Evolutionary conservation across 92 coral and sea anemone species (phyloP), one percentile per base, ranked within the genome.

Genomic region (Zoanthus sansibaricus): DNA sequence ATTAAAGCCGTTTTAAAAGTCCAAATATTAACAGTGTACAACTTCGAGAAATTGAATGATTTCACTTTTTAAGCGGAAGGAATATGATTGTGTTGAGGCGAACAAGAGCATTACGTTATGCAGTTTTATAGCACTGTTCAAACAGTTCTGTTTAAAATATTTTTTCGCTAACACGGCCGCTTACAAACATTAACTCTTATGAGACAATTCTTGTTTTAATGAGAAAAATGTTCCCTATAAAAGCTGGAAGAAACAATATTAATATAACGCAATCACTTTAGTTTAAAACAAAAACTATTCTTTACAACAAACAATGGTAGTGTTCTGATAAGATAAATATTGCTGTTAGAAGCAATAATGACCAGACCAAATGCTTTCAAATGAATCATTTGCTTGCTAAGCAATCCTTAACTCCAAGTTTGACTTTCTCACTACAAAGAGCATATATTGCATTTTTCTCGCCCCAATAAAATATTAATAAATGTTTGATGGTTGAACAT

Each of bases 401-500:
- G 85, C 85, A 80, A 66, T 66, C 17, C 12, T 66, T 21, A 66
- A 14, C 16, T 72, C 66, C 21, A 32, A 64, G 52, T 4, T 49
- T 49, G 46, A 80, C 61, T 80, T 64, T 80, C 18, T 80, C 73
- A 18, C 45, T 20, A 51, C 21, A 9, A 37, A 12, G 62, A 54
- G 13, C 59, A 64, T 66, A 71, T 18, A 66, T 51, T 62, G 25
- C 73, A 20, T 46, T 66, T 66, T 66, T 66, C 61, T 21, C 85
- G 21, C 75, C 75, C 85, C 18, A 54, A 9, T 80, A 13, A 80
- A 80, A 45, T 80, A 80, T 80, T 80, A 52, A 80, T 80, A 44
- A 80, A 11, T 45, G 12, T 46, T 80, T 80, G 56, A 47, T 80
- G 85, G 85, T 80, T 66, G 15, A 47, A 30, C 85, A 6, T 74